A percentile compares a stretch with the other conserved stretches of the same genome.
These are phyloP conservation scores for Drosophila buzzatii DNA, from an alignment of 2,888 invertebrate genomes.

Conservation along the genomic window DNA sequence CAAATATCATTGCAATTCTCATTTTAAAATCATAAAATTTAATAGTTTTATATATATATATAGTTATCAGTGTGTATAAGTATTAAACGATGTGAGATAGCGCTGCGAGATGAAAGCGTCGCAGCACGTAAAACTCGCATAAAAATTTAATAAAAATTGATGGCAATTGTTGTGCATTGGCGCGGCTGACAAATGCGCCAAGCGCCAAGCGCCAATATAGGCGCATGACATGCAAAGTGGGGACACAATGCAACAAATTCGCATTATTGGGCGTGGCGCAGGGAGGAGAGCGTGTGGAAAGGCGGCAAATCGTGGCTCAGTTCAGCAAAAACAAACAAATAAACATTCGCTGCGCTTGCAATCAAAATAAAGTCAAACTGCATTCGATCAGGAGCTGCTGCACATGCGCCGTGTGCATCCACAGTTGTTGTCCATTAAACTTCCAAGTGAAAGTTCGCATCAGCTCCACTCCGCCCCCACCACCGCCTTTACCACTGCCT, in stretches of 20 bases:
- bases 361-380: conserved; percentile 63
- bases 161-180: conserved; percentile 36
- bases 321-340: conserved; percentile 39
- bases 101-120: conserved; percentile 49
- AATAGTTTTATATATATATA: conserved; percentile 8
- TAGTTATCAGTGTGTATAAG: conserved; percentile 4
- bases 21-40: conserved; percentile 1
- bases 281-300: conserved; percentile 10
- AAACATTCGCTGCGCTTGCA: conserved; percentile 58
- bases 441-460: conserved; percentile 70
- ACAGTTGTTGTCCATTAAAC: conserved; percentile 45
- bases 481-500: background rate
- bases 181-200: conserved; percentile 51
- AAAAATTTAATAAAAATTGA: conserved; percentile 60
- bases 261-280: background rate
- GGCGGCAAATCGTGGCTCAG: conserved; percentile 29
- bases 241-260: conserved; percentile 24
- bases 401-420: conserved; percentile 21
- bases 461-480: background rate
- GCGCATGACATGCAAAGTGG: conserved; percentile 59
- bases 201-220: conserved; percentile 42
- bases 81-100: conserved; percentile 19
- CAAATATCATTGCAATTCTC: background rate
- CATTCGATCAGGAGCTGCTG: conserved; percentile 43
- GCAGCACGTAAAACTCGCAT: conserved; percentile 52